A percentile compares a stretch with the other conserved stretches of the same genome.
Conservation (phyloP, 30 jellyfish, hydroid and myxozoan genomes). For the Rhopilema esculentum region DNA sequence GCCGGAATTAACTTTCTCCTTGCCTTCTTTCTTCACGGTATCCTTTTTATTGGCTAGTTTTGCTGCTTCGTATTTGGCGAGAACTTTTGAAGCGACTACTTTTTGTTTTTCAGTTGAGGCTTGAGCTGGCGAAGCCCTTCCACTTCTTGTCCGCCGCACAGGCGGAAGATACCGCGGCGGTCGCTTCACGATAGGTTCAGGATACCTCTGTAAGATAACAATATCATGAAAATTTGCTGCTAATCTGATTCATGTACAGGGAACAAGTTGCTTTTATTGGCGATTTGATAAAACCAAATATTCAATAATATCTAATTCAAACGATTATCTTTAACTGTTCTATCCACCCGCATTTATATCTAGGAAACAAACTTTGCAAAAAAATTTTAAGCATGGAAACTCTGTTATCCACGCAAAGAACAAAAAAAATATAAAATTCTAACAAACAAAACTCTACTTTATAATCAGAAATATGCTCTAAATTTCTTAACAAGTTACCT, state of each 20-base stretch:
- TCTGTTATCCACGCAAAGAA: no score
- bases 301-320: no score
- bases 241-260: neutral
- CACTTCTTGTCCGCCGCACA: slow-evolving; percentile 82
- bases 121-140: slow-evolving; percentile 40
- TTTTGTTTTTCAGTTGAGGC: neutral
- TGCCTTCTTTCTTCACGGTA: neutral
- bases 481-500: slow-evolving; percentile 31
- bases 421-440: no score
- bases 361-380: no score
- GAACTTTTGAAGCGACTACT: neutral
- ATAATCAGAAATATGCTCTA: neutral
- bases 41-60: neutral
- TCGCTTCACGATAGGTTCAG: slow-evolving; percentile 72
- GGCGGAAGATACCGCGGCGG: slow-evolving; percentile 95
- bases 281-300: no score
- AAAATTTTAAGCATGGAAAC: no score
- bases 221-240: neutral
- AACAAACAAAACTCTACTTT: no score
- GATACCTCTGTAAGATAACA: slow-evolving; percentile 63
- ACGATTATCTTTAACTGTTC: no score
- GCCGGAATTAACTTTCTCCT: no score
- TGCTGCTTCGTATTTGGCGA: slow-evolving; percentile 29
- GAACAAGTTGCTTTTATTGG: neutral
- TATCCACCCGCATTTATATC: no score